Evolutionary conservation across 2,888 invertebrate genomes (phyloP).

Genomic region (Gari tellinella): DNA sequence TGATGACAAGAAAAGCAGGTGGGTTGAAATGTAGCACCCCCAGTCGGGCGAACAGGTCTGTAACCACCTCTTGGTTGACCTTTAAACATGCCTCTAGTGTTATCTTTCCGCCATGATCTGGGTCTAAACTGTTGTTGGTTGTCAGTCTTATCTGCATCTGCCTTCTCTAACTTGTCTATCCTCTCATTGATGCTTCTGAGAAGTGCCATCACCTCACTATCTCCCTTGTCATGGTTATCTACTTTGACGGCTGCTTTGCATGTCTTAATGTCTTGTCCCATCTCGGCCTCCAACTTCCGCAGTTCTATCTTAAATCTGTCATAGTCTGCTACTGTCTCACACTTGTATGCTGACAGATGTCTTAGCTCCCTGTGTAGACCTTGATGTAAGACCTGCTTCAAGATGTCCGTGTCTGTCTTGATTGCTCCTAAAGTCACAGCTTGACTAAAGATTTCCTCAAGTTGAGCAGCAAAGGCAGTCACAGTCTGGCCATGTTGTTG

Average conservation of each 20-base stretch:
- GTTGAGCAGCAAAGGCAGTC: neutral
- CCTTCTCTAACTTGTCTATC: constrained; percentile 19
- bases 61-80: constrained; percentile 2
- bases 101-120: neutral
- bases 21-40: constrained; percentile 9
- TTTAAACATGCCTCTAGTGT: neutral
- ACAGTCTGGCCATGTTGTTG: constrained; percentile 8
- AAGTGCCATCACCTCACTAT: constrained; percentile 25
- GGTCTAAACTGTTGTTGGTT: neutral
- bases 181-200: constrained; percentile 15
- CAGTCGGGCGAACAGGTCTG: constrained; percentile 5
- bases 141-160: neutral
- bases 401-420: constrained; percentile 6
- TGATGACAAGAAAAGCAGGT: constrained; percentile 11
- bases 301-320: constrained; percentile 37
- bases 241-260: neutral
- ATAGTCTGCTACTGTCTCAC: constrained; percentile 21
- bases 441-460: constrained; percentile 13
- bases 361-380: constrained; percentile 22
- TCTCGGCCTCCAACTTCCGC: constrained; percentile 22
- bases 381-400: constrained; percentile 14
- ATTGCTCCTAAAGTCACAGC: constrained; percentile 23
- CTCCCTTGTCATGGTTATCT: neutral
- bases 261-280: constrained; percentile 8
- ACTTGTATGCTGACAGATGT: constrained; percentile 19